Evolutionary conservation across 37 sponge, comb jelly and placozoan genomes (phyloP), one percentile per base, ranked within the genome.

Genomic region (Haliclona indistincta): DNA sequence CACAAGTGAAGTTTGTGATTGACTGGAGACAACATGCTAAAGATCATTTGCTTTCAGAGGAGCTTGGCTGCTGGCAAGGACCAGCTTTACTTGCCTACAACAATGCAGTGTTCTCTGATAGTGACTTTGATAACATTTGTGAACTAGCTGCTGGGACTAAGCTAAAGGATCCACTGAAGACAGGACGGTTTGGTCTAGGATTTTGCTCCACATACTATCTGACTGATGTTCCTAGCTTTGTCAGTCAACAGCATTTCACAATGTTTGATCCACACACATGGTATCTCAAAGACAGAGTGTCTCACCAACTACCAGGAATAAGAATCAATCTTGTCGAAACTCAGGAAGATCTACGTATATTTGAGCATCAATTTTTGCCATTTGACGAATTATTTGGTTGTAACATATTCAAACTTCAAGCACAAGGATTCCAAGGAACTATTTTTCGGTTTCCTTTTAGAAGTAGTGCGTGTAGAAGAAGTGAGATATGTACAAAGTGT

Each of bases 161-260:
- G 64, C 81, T 44, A 76, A 63, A 53, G 23, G 78, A 93, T 63
- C 79, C 81, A 39, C 25, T 79, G 54, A 93, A 85, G 64, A 93
- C 88, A 40, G 94, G 94, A 34, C 66, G 89, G 28, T 93, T 89
- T 74, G 94, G 94, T 42, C 67, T 89, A 35, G 94, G 94, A 15
- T 93, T 93, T 64, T 86, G 84, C 54, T 63, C 94, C 26, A 73
- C 56, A 3, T 93, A 93, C 43, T 86, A 75, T 23, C 32, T 93
- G 36, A 93, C 89, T 41, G 94, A 93, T 63, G 70, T 93, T 1
- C 94, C 94, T 58, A 93, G 89, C 44, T 89, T 93, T 65, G 74
- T 93, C 28, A 89, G 86, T 60, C 20, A 86, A 19, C 43, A 78
- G 17, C 68, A 60, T 54, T 40, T 93, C 43, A 85, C 63, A 11